A percentile compares a stretch with the other conserved stretches of the same genome.
These are phyloP conservation scores for Clistopyga incitator DNA, from an alignment of 2,888 invertebrate species.

Conservation along the genomic window DNA sequence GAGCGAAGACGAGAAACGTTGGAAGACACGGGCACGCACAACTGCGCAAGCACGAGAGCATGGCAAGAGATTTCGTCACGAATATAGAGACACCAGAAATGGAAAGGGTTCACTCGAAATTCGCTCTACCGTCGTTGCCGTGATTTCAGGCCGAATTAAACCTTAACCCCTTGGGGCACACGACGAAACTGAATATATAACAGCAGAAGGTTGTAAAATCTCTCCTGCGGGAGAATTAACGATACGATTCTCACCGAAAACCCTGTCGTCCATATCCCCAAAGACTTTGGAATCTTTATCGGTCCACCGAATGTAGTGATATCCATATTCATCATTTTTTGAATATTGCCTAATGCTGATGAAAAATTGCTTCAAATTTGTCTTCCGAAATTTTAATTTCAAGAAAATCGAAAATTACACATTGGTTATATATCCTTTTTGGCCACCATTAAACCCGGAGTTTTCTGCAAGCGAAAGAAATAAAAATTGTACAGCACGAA, in stretches of 20 bases:
- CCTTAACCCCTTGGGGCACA: conserved; percentile 60
- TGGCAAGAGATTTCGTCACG: conserved; percentile 30
- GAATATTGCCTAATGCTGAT: no score
- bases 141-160: conserved; percentile 72
- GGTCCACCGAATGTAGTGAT: neutral
- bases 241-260: neutral
- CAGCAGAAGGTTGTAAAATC: conserved; percentile 22
- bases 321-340: neutral
- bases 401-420: no score
- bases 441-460: neutral
- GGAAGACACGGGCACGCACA: neutral
- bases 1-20: conserved; percentile 12
- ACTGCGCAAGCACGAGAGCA: conserved; percentile 44
- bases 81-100: conserved; percentile 38
- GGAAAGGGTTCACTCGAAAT: conserved; percentile 52
- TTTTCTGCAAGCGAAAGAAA: neutral
- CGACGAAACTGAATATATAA: conserved; percentile 16
- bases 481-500: neutral
- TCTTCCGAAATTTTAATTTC: no score
- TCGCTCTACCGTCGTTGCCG: conserved; percentile 55
- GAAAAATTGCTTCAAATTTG: no score
- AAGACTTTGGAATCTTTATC: neutral
- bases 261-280: neutral
- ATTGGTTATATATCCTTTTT: no score
- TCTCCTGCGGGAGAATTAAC: conserved; percentile 7